Conservation (phyloP, 37 sponge, comb jelly and placozoan species). For the Haliclona indistincta region DNA sequence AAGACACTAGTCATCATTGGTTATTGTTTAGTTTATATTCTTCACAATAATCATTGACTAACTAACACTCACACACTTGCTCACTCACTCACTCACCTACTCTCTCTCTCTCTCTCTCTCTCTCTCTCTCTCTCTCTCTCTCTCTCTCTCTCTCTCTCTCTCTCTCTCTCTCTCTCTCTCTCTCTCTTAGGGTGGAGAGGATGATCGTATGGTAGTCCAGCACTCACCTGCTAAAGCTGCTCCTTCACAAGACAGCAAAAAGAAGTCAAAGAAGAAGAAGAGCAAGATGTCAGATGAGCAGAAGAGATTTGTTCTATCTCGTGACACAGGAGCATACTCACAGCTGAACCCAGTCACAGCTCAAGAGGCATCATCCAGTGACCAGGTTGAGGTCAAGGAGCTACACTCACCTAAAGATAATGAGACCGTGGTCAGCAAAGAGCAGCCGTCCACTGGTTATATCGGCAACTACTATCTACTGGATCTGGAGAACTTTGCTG, state of each 20-base stretch:
- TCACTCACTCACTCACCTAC: too few relatives aligned
- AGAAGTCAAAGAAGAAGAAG: background rate
- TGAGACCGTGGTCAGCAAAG: background rate
- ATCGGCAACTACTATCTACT: constrained; percentile 46
- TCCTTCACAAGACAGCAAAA: background rate
- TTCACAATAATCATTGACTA: too few relatives aligned
- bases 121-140: too few relatives aligned
- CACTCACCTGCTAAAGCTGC: background rate
- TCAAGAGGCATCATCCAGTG: constrained; percentile 1
- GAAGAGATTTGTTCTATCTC: constrained; percentile 38
- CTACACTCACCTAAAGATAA: background rate
- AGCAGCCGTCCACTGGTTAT: background rate
- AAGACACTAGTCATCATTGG: too few relatives aligned
- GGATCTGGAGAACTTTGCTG: constrained; percentile 54
- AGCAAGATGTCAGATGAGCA: constrained; percentile 38
- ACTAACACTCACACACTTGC: background rate
- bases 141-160: background rate
- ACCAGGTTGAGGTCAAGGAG: background rate
- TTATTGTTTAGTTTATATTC: too few relatives aligned
- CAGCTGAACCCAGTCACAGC: constrained; percentile 46
- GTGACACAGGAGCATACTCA: constrained; percentile 48
- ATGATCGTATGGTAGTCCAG: too few relatives aligned
- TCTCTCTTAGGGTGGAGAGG: too few relatives aligned
- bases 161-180: too few relatives aligned
- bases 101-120: background rate